Conservation (phyloP, 2,888 invertebrate genomes). For the Lymantria monacha region DNA sequence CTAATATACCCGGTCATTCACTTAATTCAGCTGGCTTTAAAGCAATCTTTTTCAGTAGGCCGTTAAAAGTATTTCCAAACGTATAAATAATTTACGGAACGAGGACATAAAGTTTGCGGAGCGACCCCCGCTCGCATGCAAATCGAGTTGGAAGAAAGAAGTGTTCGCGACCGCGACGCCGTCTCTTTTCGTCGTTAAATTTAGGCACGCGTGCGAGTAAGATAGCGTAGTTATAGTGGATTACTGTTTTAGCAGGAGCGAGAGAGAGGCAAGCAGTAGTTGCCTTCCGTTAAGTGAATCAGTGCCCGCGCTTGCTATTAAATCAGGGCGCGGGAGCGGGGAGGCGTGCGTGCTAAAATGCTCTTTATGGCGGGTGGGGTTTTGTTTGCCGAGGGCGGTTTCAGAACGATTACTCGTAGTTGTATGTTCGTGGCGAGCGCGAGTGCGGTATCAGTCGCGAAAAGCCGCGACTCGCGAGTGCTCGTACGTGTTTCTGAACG, state of each 20-base stretch:
- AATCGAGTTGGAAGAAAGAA: constrained; percentile 79
- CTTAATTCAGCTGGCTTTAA: constrained; percentile 69
- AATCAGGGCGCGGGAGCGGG: constrained; percentile 77
- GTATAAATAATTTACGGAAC: constrained; percentile 81
- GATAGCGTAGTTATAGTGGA: constrained; percentile 38
- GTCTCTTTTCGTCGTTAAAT: constrained; percentile 59
- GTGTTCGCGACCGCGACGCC: constrained; percentile 61
- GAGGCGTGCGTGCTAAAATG: constrained; percentile 76
- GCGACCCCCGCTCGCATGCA: constrained; percentile 78
- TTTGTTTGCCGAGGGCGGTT: constrained; percentile 81
- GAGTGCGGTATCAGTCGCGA: constrained; percentile 47
- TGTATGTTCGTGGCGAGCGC: constrained; percentile 38
- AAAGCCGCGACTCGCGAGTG: constrained; percentile 55
- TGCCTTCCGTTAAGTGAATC: constrained; percentile 81
- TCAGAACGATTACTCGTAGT: constrained; percentile 64
- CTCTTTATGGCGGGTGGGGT: constrained; percentile 79
- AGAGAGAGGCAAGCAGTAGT: constrained; percentile 68
- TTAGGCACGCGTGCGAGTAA: constrained; percentile 37
- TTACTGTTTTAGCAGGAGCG: constrained; percentile 49
- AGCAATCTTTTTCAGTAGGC: constrained; percentile 71
- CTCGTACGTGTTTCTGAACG: constrained; percentile 51
- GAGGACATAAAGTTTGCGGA: constrained; percentile 80
- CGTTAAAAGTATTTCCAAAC: constrained; percentile 80
- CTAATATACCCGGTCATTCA: constrained; percentile 65
- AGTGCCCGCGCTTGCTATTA: constrained; percentile 81